Base-by-base conservation (phyloP, 2,888 invertebrate genomes). In the Ennomos fuscantarius region DNA sequence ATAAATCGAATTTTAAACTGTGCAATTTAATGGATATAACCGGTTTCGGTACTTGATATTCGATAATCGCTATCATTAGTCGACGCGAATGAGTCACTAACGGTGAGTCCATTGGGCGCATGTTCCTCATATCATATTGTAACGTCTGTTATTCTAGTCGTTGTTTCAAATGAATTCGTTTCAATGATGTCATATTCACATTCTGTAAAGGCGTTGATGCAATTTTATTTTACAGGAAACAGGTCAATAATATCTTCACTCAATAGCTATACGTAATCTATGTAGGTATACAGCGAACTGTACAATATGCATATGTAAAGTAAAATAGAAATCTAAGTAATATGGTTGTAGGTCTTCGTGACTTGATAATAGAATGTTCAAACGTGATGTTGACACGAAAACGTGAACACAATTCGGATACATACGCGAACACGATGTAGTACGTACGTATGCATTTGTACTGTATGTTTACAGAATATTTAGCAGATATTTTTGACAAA, bases 11-110 rank as follows among this genome's bases (percentile, higher is more conserved):
- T 84, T 81, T 78, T n/a, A 76, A 80, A 78, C 77, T 74, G 75
- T 72, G 76, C 81, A 82, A 85, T 84, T 86, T 81, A 81, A 77
- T 78, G 75, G 73, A 75, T 72, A 78, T 78, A 87, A 87, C 86
- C 80, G 80, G 86, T 86, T 82, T 75, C 69, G 77, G 66, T 79
- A 82, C 83, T 78, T 81, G 78, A 74, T 73, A 67, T 69, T 69
- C 73, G 73, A 76, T 78, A 79, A 76, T 78, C 65, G 71, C 65
- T 64, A 66, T 82, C 70, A 72, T 78, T 76, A 78, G 70, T 50
- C 63, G 70, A 73, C 66, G 65, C 71, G 65, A 78, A 74, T 87
- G 85, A 87, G 68, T 86, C 82, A 86, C 74, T 73, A 70, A 66
- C 47, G 60, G 41, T 55, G 33, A 62, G 50, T 62, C 60, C 62